Conservation (phyloP, 2,113 vertebrate genomes). For the Rana temporaria region DNA sequence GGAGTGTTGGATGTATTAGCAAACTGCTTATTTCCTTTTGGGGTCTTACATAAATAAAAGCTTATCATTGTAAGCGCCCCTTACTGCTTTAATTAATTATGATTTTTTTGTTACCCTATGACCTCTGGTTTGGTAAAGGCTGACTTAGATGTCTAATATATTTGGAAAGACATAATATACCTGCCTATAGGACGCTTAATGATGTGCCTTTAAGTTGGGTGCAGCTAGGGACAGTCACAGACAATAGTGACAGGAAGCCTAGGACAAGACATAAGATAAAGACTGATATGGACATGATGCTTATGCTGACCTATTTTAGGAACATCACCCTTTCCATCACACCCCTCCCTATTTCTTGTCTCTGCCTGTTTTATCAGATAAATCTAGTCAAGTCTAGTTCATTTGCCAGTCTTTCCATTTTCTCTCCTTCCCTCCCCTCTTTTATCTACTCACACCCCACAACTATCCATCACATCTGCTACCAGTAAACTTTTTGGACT, state of each 20-base stretch:
- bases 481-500: slow-evolving; percentile 30
- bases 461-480: slow-evolving; percentile 22
- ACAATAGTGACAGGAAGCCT: slow-evolving; percentile 21
- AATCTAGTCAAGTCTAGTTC: background rate
- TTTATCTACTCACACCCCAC: background rate
- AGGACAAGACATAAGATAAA: slow-evolving; percentile 9
- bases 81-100: too few relatives aligned
- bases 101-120: background rate
- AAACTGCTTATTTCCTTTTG: too few relatives aligned
- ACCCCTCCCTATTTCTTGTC: background rate
- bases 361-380: background rate
- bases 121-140: background rate
- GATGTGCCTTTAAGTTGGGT: slow-evolving; percentile 28
- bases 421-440: background rate
- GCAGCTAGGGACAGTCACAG: slow-evolving; percentile 3
- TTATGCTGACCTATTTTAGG: slow-evolving; percentile 37
- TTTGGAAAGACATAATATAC: slow-evolving; percentile 15
- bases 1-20: background rate
- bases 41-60: too few relatives aligned
- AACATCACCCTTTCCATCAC: background rate
- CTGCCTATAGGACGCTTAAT: slow-evolving; percentile 19
- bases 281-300: slow-evolving; percentile 10
- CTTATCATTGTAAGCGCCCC: too few relatives aligned
- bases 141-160: slow-evolving; percentile 11
- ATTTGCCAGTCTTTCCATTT: background rate